Percentiles rank a stretch among this genome's conserved stretches.
These are phyloP conservation scores for Pelecanus crispus DNA, from an alignment of 2,113 vertebrate genomes.

Conservation along the genomic window DNA sequence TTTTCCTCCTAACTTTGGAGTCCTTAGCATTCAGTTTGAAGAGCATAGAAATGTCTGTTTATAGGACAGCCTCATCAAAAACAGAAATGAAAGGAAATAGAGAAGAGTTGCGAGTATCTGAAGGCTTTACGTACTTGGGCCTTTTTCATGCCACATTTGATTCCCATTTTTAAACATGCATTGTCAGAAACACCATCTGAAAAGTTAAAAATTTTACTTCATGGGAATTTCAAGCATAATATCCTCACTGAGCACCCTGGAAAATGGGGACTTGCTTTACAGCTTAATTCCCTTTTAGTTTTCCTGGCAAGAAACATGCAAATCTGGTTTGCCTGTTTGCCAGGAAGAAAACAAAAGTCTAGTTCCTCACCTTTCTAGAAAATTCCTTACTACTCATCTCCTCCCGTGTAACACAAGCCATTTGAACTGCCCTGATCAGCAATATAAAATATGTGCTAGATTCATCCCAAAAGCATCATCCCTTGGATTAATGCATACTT, in stretches of 20 bases:
- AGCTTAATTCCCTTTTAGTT: not conserved
- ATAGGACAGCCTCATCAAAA: not conserved
- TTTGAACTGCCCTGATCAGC: not conserved
- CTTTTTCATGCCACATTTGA: not conserved
- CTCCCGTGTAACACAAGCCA: not conserved
- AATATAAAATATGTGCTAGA: not conserved
- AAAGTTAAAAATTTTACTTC: not conserved
- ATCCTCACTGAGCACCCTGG: not conserved
- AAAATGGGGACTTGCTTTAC: not conserved
- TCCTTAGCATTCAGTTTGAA: not conserved
- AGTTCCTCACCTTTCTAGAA: not conserved
- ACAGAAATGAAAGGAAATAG: not conserved
- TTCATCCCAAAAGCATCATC: not conserved
- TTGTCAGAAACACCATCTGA: not conserved
- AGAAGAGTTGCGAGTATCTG: not conserved
- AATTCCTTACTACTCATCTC: not conserved
- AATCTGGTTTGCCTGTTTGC: not conserved
- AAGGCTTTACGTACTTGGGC: not conserved
- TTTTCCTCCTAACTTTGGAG: not conserved
- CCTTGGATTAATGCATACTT: not conserved
- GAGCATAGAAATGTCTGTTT: not conserved
- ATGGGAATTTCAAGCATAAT: not conserved
- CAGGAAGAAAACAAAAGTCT: not conserved
- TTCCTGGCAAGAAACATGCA: not conserved
- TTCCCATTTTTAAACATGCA: not conserved